These are phyloP conservation scores for Catocala sponsa DNA, from an alignment of 2,888 invertebrate genomes.

Conservation along the genomic window DNA sequence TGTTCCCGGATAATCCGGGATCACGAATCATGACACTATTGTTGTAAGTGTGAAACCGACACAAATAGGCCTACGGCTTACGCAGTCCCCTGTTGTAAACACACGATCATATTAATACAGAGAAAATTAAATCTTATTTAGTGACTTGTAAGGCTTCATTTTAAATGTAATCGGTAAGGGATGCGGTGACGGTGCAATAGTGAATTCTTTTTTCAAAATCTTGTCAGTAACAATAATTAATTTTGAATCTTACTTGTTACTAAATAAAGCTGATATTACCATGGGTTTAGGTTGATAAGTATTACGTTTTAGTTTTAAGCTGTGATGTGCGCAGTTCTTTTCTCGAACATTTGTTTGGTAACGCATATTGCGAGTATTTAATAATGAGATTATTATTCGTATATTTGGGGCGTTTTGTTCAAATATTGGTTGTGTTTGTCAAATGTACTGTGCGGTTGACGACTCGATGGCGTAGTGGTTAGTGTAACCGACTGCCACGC, in stretches of 20 bases:
- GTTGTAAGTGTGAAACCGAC: conserved; percentile 89
- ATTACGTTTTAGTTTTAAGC: conserved; percentile 48
- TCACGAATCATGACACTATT: conserved; percentile 88
- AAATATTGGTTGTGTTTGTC: conserved; percentile 74
- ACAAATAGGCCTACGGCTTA: conserved; percentile 82
- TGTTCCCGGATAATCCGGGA: conserved; percentile 84
- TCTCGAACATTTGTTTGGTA: conserved; percentile 76
- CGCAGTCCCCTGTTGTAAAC: conserved; percentile 51
- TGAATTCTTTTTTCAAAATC: conserved; percentile 59
- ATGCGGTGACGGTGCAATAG: conserved; percentile 59
- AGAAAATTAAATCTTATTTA: conserved; percentile 36
- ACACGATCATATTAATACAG: conserved; percentile 25
- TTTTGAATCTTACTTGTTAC: conserved; percentile 13
- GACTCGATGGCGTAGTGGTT: too few relatives aligned
- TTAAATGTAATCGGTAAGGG: conserved; percentile 24
- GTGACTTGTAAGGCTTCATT: conserved; percentile 9
- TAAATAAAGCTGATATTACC: conserved; percentile 30
- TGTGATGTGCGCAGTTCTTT: conserved; percentile 60
- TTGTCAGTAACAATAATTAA: conserved; percentile 22
- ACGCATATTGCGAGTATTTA: conserved; percentile 70
- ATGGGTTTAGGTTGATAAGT: conserved; percentile 18
- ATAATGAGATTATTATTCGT: conserved; percentile 78
- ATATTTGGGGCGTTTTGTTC: conserved; percentile 66
- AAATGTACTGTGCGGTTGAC: conserved; percentile 70
- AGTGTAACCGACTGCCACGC: too few relatives aligned